A percentile compares a stretch with the other conserved stretches of the same genome.
Conservation (phyloP, 2,113 vertebrate species). For the Neoarius graeffei region DNA sequence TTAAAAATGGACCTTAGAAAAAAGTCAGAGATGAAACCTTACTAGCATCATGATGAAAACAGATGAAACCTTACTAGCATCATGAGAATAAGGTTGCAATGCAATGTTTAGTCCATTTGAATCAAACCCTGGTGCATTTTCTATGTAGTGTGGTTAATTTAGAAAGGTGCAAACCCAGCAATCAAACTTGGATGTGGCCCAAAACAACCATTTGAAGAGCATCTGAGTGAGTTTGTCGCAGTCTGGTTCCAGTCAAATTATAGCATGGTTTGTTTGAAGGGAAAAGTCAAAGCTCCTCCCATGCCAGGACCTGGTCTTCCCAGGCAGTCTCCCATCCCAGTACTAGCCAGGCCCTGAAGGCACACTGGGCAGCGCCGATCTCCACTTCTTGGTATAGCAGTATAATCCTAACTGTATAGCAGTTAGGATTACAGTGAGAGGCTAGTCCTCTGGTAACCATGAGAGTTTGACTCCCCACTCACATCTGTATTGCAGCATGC, state of each 20-base stretch:
- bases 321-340: no score
- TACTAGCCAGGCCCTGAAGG: no score
- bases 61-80: constrained; percentile 19
- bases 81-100: not conserved
- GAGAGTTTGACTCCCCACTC: no score
- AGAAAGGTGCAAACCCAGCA: not conserved
- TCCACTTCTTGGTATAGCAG: no score
- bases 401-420: no score
- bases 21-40: constrained; percentile 10
- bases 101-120: not conserved
- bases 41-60: not conserved
- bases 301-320: no score
- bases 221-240: not conserved
- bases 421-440: no score
- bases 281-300: not conserved
- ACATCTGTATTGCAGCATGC: no score
- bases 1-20: not conserved
- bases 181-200: not conserved
- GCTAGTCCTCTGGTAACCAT: no score
- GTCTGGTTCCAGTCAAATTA: not conserved
- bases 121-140: not conserved
- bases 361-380: no score
- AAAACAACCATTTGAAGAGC: not conserved
- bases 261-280: not conserved
- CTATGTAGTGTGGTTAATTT: not conserved